Percentiles rank a stretch among this genome's conserved stretches.
Conservation (phyloP, 64 coral and sea anemone genomes). For the Pocillopora verrucosa region DNA sequence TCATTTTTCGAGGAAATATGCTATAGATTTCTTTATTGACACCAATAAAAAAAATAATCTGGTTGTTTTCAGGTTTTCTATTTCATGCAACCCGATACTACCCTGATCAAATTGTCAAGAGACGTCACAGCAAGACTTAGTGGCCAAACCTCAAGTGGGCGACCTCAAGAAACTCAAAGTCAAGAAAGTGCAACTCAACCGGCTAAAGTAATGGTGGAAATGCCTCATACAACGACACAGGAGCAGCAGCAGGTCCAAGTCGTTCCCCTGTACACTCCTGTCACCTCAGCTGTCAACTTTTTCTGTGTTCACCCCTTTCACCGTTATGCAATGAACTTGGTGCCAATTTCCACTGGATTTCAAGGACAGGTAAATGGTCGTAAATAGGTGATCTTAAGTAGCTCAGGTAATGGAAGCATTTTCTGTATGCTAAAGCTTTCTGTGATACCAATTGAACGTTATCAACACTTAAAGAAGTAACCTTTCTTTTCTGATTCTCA, state of each 20-base stretch:
- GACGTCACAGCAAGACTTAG: constrained; percentile 6
- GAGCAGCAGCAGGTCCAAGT: constrained; percentile 3
- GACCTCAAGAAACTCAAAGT: not conserved
- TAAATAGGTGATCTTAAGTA: not conserved
- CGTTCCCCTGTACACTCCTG: constrained; percentile 51
- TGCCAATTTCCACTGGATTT: constrained; percentile 46
- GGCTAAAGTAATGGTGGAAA: not conserved
- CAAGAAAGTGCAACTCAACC: not conserved
- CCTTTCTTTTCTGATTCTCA: too few relatives aligned
- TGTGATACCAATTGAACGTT: too few relatives aligned
- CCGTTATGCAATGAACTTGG: constrained; percentile 63
- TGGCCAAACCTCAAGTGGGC: not conserved
- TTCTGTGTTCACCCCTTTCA: constrained; percentile 66
- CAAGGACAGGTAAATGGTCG: constrained; percentile 43
- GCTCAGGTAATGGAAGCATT: too few relatives aligned
- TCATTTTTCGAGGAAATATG: too few relatives aligned
- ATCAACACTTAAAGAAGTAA: too few relatives aligned
- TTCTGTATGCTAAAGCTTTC: not conserved
- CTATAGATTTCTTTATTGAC: too few relatives aligned
- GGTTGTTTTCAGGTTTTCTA: constrained; percentile 59
- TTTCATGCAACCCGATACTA: constrained; percentile 70
- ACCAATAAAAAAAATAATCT: not conserved
- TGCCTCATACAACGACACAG: too few relatives aligned
- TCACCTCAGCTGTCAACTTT: constrained; percentile 37
- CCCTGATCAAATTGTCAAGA: constrained; percentile 24